These are phyloP conservation scores for Panopea generosa DNA, from an alignment of 2,888 invertebrate genomes.

Conservation along the genomic window DNA sequence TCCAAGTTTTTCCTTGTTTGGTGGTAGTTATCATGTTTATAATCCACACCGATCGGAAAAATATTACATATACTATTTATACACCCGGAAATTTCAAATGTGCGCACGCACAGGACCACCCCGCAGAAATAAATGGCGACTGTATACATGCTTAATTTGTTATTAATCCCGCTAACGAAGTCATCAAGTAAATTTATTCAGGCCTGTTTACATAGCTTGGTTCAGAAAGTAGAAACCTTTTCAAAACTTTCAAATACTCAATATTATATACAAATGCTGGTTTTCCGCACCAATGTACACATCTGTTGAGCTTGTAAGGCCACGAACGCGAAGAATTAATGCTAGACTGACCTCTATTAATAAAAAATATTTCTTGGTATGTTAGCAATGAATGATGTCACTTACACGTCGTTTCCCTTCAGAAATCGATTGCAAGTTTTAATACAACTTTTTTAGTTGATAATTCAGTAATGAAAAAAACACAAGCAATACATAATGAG, in stretches of 20 bases:
- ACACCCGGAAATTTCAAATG: too few species aligned
- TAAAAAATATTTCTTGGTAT: conserved; percentile 23
- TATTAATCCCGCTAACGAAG: conserved; percentile 4
- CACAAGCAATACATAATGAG: too few species aligned
- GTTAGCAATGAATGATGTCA: conserved; percentile 14
- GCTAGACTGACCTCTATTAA: conserved; percentile 1
- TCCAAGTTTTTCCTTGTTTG: too few species aligned
- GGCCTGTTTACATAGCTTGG: conserved; percentile 15
- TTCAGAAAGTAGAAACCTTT: conserved; percentile 18
- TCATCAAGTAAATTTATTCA: conserved; percentile 61
- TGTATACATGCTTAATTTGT: too few species aligned
- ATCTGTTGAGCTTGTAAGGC: conserved; percentile 10
- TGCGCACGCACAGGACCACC: conserved; percentile 13
- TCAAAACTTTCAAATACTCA: conserved; percentile 5
- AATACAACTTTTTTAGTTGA: too few species aligned
- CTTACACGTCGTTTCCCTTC: too few species aligned
- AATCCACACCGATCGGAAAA: too few species aligned
- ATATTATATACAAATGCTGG: conserved; percentile 19
- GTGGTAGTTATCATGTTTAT: too few species aligned
- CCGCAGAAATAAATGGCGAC: background rate
- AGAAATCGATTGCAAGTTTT: too few species aligned
- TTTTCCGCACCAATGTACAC: conserved; percentile 1
- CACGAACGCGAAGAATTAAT: conserved; percentile 10
- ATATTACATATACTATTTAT: too few species aligned
- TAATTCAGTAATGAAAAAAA: too few species aligned